Percentiles rank a stretch among this genome's conserved stretches.
Conservation (phyloP, 2,888 invertebrate genomes). For the Papilio gigon region DNA sequence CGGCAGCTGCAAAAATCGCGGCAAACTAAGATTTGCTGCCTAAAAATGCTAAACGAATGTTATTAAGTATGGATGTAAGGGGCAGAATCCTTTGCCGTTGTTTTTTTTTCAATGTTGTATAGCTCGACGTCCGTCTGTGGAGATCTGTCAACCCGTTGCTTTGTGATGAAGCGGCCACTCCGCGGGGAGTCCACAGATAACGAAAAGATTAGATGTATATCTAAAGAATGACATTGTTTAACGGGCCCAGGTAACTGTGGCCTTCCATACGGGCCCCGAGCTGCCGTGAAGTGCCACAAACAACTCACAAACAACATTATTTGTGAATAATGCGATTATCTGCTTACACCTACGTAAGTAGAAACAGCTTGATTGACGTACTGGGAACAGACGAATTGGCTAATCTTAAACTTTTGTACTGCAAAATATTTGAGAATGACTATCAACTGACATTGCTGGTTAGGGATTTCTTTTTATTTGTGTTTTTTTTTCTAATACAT, state of each 20-base stretch:
- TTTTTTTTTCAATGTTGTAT: slow-evolving; percentile 74
- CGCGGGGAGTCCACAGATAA: slow-evolving; percentile 73
- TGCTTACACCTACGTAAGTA: slow-evolving; percentile 48
- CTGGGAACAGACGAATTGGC: slow-evolving; percentile 35
- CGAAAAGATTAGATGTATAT: slow-evolving; percentile 79
- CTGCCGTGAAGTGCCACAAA: slow-evolving; percentile 67
- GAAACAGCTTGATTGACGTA: slow-evolving; percentile 52
- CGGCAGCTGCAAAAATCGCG: slow-evolving; percentile 62
- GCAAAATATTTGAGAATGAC: background rate
- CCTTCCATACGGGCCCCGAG: slow-evolving; percentile 48
- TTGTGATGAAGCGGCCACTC: slow-evolving; percentile 76
- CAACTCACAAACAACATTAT: slow-evolving; percentile 79
- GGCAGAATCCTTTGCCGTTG: slow-evolving; percentile 56
- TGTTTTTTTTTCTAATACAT: background rate
- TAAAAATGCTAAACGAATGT: slow-evolving; percentile 44
- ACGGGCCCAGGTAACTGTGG: slow-evolving; percentile 68
- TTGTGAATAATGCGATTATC: slow-evolving; percentile 73
- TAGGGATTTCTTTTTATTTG: background rate
- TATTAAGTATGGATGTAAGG: slow-evolving; percentile 51
- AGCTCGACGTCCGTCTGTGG: slow-evolving; percentile 68
- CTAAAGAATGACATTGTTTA: slow-evolving; percentile 77
- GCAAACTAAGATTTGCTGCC: slow-evolving; percentile 54
- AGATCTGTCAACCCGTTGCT: slow-evolving; percentile 82
- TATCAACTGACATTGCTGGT: background rate
- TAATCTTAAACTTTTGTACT: slow-evolving; percentile 23